Base-by-base conservation (phyloP, 1,140 invertebrate genomes). In the Parasteatoda tepidariorum region DNA sequence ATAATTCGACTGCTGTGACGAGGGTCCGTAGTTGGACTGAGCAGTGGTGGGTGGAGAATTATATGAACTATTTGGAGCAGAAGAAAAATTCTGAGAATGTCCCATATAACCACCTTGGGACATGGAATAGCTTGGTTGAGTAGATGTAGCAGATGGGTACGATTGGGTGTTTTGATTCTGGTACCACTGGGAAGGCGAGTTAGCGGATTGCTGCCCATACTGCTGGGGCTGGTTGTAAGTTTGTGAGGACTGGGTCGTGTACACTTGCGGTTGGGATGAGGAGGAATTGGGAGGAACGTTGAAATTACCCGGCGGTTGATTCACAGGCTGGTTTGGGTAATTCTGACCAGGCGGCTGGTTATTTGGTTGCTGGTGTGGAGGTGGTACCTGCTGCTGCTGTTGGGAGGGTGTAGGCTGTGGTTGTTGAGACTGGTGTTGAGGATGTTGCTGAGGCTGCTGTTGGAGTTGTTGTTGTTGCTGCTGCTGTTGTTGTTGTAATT, bases 21-120 rank as follows among this genome's bases (percentile, higher is more conserved):
- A 34, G 15, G 81, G 61, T 24, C 79, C 79, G 64, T 71, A 82
- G 64, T 82, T 82, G 3, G 57, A 55, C 22, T 83, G 81, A 9
- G 78, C 30, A 38, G 78, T 71, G 13, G 78, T 70, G n/a, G 78
- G 33, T 38, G 78, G 78, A 15, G 70, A 83, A 28, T 22, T 57
- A 34, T 83, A 82, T 22, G 64, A 68, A 30, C 64, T 75, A 26
- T 34, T 61, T n/a, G 33, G 22, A 30, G 73, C n/a, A 30, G 57
- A 41, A 9, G 54, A 38, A 18, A 62, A 75, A 82, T 70, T 66
- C 38, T 66, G 81, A 9, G 57, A 57, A 34, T 62, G 81, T 1
- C 38, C 28, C 59, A 73, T 83, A 57, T 74, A 74, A 38, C 24
- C 38, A 38, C 24, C 38, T 34, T 74, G 81, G 24, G 68, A 57